Percentiles rank a stretch among this genome's conserved stretches.
Evolutionary conservation across 2,797 vertebrate genomes (phyloP).

Genomic region (Centroberyx gerrardi): DNA sequence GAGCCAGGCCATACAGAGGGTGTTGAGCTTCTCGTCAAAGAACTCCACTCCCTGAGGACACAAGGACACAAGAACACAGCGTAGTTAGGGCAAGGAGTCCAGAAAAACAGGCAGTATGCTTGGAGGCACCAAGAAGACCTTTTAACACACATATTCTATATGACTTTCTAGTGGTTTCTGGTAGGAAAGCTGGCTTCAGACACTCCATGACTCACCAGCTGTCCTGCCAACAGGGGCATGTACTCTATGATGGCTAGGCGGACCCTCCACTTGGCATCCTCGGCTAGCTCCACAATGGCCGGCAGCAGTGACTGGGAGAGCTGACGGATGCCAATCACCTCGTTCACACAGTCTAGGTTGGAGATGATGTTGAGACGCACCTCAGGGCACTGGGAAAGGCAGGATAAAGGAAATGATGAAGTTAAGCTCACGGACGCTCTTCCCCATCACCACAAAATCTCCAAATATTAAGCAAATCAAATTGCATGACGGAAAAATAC

Average conservation of each 20-base stretch:
- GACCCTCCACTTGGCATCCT: slow-evolving; percentile 94
- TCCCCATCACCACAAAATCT: not conserved
- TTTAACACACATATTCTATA: slow-evolving; percentile 31
- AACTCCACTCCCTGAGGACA: slow-evolving; percentile 92
- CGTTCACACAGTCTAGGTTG: slow-evolving; percentile 93
- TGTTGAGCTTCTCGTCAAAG: slow-evolving; percentile 96
- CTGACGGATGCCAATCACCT: slow-evolving; percentile 94
- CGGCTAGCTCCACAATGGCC: slow-evolving; percentile 93
- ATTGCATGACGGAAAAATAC: not conserved
- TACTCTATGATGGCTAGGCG: slow-evolving; percentile 95
- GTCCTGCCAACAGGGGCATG: slow-evolving; percentile 94
- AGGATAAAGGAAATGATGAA: not conserved
- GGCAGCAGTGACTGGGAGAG: slow-evolving; percentile 94
- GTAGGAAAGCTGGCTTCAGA: slow-evolving; percentile 13
- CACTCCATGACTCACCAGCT: slow-evolving; percentile 86
- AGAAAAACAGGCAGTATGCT: not conserved
- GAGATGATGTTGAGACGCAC: slow-evolving; percentile 95
- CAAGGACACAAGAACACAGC: slow-evolving; percentile 8
- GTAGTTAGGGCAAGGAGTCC: not conserved
- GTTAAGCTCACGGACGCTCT: not conserved
- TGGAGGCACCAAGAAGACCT: slow-evolving; percentile 11
- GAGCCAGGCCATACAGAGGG: slow-evolving; percentile 95
- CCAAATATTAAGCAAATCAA: not conserved
- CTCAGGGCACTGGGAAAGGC: slow-evolving; percentile 88
- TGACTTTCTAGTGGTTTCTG: slow-evolving; percentile 5